These are phyloP conservation scores for Anabas testudineus DNA, from an alignment of 2,797 vertebrate genomes.

Conservation along the genomic window DNA sequence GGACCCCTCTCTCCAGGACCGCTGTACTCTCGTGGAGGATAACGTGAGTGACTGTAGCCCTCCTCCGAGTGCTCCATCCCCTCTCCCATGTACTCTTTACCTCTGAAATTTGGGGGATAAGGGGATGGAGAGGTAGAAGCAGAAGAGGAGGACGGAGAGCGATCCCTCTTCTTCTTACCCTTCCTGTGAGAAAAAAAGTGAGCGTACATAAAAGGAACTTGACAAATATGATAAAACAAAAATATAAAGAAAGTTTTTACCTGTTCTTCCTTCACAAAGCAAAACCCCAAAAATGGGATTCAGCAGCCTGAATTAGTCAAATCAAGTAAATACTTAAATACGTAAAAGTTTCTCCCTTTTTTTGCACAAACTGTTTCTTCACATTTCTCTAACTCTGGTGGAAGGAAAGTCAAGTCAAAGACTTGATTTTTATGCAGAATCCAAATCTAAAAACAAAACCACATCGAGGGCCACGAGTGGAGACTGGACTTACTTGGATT, in stretches of 20 bases:
- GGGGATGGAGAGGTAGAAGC: slow-evolving; percentile 90
- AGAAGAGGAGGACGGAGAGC: slow-evolving; percentile 94
- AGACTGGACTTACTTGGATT: slow-evolving; percentile 86
- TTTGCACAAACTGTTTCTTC: background rate
- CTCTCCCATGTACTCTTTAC: slow-evolving; percentile 84
- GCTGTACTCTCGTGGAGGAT: slow-evolving; percentile 90
- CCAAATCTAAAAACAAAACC: background rate
- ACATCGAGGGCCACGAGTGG: background rate
- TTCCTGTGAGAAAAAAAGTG: slow-evolving; percentile 84
- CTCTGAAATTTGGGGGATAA: slow-evolving; percentile 87
- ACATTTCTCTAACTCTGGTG: background rate
- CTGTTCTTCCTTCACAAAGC: too few species aligned
- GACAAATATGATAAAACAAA: too few species aligned
- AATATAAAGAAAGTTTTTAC: too few species aligned
- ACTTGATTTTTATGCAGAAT: too few species aligned
- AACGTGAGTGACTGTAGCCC: slow-evolving; percentile 88
- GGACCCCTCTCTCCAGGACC: slow-evolving; percentile 55
- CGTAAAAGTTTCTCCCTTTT: background rate
- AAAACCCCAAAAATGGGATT: too few species aligned
- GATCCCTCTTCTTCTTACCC: slow-evolving; percentile 93
- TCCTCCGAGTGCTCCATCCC: slow-evolving; percentile 90
- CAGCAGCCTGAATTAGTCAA: too few species aligned
- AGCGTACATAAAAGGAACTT: too few species aligned
- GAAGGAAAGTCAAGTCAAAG: background rate
- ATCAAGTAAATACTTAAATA: background rate